Percentiles rank a stretch among this genome's conserved stretches.
phyloP scores from a whole-genome alignment of 2,797 vertebrate genomes.

The Echeneis naucrates region DNA sequence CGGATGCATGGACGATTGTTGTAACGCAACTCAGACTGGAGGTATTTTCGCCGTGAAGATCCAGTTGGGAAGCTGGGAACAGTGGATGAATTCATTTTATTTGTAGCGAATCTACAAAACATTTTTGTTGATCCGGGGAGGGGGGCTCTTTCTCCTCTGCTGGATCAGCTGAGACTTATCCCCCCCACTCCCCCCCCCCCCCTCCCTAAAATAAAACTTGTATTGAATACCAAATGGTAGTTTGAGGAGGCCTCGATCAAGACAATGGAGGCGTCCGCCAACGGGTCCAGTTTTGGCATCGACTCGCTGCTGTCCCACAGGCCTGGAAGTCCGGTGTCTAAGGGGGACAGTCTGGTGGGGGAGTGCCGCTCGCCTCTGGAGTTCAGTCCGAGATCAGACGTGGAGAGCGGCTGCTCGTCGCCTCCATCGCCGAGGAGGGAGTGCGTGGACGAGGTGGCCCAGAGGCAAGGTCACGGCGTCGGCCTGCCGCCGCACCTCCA shows the following conservation, averaged over 20 bases:
- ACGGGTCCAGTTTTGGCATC: constrained; percentile 95
- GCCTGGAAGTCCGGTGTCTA: constrained; percentile 91
- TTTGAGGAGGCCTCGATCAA: constrained; percentile 80
- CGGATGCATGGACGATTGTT: constrained; percentile 65
- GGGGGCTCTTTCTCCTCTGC: constrained; percentile 60
- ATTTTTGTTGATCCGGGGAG: constrained; percentile 25
- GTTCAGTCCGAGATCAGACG: constrained; percentile 94
- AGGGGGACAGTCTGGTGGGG: constrained; percentile 89
- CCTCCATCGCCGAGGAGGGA: constrained; percentile 93
- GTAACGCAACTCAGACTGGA: constrained; percentile 68
- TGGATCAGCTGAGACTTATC: constrained; percentile 70
- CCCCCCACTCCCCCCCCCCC: too few relatives aligned
- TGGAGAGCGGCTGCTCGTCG: constrained; percentile 92
- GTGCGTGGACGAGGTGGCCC: constrained; percentile 88
- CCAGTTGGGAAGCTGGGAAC: constrained; percentile 52
- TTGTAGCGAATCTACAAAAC: constrained; percentile 34
- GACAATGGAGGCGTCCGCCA: constrained; percentile 95
- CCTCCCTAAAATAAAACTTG: constrained; percentile 70
- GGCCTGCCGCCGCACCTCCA: constrained; percentile 91
- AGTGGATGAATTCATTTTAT: constrained; percentile 68
- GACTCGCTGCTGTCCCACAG: constrained; percentile 97
- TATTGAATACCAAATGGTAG: constrained; percentile 82
- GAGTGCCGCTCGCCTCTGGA: constrained; percentile 93
- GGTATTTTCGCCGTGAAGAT: constrained; percentile 54
- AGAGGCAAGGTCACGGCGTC: constrained; percentile 84